Evolutionary conservation across 1,140 invertebrate species (phyloP).

Genomic region (Neotoxoptera formosana): DNA sequence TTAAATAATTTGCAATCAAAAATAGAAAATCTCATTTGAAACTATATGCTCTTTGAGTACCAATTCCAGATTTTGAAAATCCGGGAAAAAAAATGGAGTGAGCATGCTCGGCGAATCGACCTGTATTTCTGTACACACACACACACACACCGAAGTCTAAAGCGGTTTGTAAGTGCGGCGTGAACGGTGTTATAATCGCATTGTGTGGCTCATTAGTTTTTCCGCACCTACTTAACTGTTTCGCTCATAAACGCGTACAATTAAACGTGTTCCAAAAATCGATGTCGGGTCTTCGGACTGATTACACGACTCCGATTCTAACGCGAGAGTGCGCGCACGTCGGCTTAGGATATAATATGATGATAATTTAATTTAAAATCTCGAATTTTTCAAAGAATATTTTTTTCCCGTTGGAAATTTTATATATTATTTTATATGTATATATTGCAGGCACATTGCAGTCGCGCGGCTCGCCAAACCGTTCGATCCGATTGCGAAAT

Average conservation of each 20-base stretch:
- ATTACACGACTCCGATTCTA: not conserved
- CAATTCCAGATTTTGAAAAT: not conserved
- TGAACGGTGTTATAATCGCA: not conserved
- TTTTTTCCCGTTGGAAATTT: not conserved
- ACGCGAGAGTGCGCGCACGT: not conserved
- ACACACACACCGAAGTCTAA: not conserved
- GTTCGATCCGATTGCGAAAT: not conserved
- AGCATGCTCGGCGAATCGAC: not conserved
- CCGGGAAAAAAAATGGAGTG: not conserved
- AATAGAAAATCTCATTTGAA: too few relatives aligned
- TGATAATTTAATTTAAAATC: too few relatives aligned
- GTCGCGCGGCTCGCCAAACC: not conserved
- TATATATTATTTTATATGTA: not conserved
- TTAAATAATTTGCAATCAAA: too few relatives aligned
- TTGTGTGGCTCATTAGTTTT: not conserved
- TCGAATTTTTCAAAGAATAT: not conserved
- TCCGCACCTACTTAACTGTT: not conserved
- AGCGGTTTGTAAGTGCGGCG: not conserved
- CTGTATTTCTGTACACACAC: not conserved
- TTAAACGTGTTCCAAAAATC: not conserved
- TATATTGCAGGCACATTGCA: not conserved
- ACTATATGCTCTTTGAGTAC: too few relatives aligned
- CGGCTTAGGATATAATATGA: not conserved
- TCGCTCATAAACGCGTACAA: not conserved
- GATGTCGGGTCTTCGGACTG: not conserved